Percentiles rank a stretch among this genome's conserved stretches.
Evolutionary conservation across 2,797 vertebrate genomes (phyloP).

Genomic region (Ficedula albicollis): DNA sequence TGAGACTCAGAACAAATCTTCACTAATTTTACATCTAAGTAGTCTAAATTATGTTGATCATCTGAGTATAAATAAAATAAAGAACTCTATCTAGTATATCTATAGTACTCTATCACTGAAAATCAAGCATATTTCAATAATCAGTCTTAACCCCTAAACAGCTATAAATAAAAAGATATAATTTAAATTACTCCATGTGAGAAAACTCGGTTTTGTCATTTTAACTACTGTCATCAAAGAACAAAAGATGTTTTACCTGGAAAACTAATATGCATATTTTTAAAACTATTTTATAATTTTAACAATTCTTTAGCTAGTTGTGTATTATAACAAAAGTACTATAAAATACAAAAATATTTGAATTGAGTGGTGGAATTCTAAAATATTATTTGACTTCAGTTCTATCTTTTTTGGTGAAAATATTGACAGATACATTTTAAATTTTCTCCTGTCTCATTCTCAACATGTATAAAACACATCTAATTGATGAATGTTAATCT

Average conservation of each 20-base stretch:
- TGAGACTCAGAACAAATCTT: not conserved
- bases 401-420: not conserved
- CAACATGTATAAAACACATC: not conserved
- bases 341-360: not conserved
- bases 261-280: not conserved
- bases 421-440: not conserved
- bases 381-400: not conserved
- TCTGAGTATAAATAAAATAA: not conserved
- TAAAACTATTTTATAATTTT: not conserved
- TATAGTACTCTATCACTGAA: not conserved
- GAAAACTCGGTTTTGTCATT: fast-evolving
- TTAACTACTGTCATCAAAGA: not conserved
- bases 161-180: not conserved
- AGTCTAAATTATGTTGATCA: not conserved
- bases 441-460: not conserved
- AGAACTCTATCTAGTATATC: not conserved
- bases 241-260: not conserved
- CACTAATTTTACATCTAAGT: not conserved
- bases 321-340: not conserved
- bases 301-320: not conserved
- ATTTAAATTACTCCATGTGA: not conserved
- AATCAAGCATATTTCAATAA: not conserved
- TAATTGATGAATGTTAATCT: not conserved
- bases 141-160: not conserved
- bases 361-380: not conserved